These are phyloP conservation scores for Uloborus diversus DNA, from an alignment of 1,140 invertebrate genomes.

Conservation along the genomic window DNA sequence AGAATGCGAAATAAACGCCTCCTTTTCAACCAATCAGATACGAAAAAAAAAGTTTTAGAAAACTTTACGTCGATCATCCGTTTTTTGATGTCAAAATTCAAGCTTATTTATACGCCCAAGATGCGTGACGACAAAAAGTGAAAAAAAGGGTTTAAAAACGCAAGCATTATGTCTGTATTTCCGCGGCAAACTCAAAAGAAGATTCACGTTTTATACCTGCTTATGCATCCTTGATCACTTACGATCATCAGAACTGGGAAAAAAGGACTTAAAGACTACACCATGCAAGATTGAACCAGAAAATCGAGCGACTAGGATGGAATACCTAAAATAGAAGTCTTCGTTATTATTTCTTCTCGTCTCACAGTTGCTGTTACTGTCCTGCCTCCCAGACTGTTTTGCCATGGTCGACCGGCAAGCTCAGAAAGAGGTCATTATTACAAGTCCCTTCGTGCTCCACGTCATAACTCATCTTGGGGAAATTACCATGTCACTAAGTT, in stretches of 20 bases:
- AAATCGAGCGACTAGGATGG: slow-evolving; percentile 31
- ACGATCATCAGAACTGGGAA: neutral
- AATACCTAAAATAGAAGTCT: slow-evolving; percentile 37
- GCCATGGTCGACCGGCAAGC: neutral
- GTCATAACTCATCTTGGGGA: slow-evolving; percentile 26
- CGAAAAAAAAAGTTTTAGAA: no score
- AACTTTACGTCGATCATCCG: no score
- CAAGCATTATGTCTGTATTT: neutral
- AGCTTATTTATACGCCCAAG: slow-evolving; percentile 34
- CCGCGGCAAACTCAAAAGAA: neutral
- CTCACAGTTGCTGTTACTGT: neutral
- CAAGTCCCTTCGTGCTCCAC: neutral
- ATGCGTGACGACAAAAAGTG: slow-evolving; percentile 12
- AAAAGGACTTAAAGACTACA: neutral
- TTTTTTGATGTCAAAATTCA: slow-evolving; percentile 14
- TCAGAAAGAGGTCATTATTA: neutral
- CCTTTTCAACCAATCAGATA: no score
- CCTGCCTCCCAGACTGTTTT: neutral
- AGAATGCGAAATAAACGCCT: no score
- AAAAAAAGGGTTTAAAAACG: neutral
- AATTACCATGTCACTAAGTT: slow-evolving; percentile 45
- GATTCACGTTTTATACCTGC: neutral
- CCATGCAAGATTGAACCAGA: slow-evolving; percentile 41
- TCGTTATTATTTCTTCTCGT: no score
- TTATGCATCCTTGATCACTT: neutral